Evolutionary conservation across 2,797 vertebrate genomes (phyloP).

Genomic region (Balearica regulorum): DNA sequence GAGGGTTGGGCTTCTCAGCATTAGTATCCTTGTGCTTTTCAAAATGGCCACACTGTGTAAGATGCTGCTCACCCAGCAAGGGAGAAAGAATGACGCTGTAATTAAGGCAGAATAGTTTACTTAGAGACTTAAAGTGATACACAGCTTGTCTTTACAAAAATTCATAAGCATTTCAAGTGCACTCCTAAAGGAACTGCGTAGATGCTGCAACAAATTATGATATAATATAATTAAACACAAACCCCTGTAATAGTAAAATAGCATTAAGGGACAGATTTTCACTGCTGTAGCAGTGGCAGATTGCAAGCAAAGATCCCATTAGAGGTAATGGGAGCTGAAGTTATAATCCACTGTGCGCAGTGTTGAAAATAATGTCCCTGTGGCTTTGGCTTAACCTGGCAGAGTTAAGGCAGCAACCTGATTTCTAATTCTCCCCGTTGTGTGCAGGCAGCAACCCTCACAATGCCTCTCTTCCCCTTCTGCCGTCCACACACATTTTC

Average conservation of each 20-base stretch:
- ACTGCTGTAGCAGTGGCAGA: not conserved
- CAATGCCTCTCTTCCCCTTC: not conserved
- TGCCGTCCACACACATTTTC: not conserved
- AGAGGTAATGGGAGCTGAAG: constrained; percentile 46
- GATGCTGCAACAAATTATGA: constrained; percentile 22
- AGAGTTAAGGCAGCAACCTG: constrained; percentile 7
- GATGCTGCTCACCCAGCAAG: not conserved
- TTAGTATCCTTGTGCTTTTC: not conserved
- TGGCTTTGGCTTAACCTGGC: constrained; percentile 28
- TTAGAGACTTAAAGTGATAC: not conserved
- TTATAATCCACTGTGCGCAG: not conserved
- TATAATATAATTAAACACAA: constrained; percentile 59
- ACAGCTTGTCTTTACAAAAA: constrained; percentile 43
- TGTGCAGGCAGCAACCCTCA: not conserved
- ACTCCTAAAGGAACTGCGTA: not conserved
- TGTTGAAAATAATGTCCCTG: constrained; percentile 26
- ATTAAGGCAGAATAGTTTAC: not conserved
- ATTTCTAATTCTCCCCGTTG: not conserved
- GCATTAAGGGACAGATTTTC: constrained; percentile 48
- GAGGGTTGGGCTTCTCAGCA: not conserved
- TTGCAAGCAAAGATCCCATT: constrained; percentile 43
- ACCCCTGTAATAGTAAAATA: constrained; percentile 21
- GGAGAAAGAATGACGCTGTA: not conserved
- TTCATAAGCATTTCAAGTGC: not conserved
- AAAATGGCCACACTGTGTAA: constrained; percentile 17